Percentiles rank a stretch among this genome's conserved stretches.
Conservation (phyloP, 2,797 vertebrate genomes). For the Premnoplex brunnescens region DNA sequence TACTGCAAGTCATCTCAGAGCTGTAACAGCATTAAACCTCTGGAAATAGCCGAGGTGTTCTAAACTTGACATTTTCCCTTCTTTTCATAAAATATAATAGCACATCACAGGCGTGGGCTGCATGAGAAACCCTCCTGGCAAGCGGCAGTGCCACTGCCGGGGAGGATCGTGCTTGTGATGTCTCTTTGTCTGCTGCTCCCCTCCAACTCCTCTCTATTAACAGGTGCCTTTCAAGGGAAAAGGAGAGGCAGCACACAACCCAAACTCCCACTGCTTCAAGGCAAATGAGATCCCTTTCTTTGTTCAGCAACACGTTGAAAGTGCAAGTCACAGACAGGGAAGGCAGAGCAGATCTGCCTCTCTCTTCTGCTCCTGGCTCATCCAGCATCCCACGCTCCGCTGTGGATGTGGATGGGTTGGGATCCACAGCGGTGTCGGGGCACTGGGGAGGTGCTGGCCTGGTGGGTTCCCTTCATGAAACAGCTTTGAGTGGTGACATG, state of each 20-base stretch:
- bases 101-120: slow-evolving; percentile 13
- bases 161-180: background rate
- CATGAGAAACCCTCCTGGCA: background rate
- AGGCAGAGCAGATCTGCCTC: background rate
- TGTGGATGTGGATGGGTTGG: fast-evolving
- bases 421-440: fast-evolving
- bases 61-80: background rate
- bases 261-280: background rate
- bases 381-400: fast-evolving
- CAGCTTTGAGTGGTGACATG: background rate
- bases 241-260: background rate
- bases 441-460: background rate
- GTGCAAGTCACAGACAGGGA: background rate
- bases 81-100: slow-evolving; percentile 13
- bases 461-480: background rate
- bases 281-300: background rate
- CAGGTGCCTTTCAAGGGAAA: slow-evolving; percentile 16
- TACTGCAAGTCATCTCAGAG: background rate
- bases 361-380: background rate
- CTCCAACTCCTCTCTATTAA: slow-evolving; percentile 8
- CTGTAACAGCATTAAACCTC: background rate
- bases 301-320: background rate
- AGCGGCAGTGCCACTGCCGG: background rate
- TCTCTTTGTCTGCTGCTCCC: slow-evolving; percentile 10
- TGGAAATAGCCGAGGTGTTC: background rate